A percentile compares a stretch with the other conserved stretches of the same genome.
Evolutionary conservation across 2,888 invertebrate genomes (phyloP).

Genomic region (Cantharis lateralis): DNA sequence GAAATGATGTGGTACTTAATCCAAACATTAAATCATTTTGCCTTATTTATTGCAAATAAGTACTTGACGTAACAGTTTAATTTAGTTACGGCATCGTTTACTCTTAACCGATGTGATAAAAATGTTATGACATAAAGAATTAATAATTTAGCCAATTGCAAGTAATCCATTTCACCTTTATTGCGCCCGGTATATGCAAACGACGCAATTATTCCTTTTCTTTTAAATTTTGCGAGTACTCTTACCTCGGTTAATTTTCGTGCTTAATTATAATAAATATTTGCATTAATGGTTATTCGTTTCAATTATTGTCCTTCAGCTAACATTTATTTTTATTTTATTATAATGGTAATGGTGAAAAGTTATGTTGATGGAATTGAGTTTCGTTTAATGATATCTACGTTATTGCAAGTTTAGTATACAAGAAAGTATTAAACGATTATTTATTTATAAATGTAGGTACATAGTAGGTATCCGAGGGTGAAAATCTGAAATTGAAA

Average conservation of each 20-base stretch:
- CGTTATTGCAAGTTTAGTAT: not conserved
- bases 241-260: not conserved
- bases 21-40: not conserved
- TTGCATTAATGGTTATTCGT: not conserved
- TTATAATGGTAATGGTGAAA: slow-evolving; percentile 5
- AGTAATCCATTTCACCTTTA: not conserved
- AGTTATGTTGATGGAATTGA: slow-evolving; percentile 14
- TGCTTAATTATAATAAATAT: not conserved
- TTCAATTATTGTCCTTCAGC: slow-evolving; percentile 11
- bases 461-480: not conserved
- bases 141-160: not conserved
- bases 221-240: not conserved
- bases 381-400: slow-evolving; percentile 6
- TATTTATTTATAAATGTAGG: not conserved
- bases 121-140: slow-evolving; percentile 1
- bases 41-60: slow-evolving; percentile 1
- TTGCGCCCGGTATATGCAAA: not conserved
- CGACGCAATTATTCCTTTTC: not conserved
- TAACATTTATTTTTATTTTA: slow-evolving; percentile 11
- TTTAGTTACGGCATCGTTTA: not conserved
- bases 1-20: not conserved
- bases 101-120: slow-evolving; percentile 1
- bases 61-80: slow-evolving; percentile 2
- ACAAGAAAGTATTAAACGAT: not conserved
- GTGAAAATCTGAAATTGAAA: not conserved